phyloP scores from a whole-genome alignment of 2,888 invertebrate genomes.

The Chloromyia formosa region DNA sequence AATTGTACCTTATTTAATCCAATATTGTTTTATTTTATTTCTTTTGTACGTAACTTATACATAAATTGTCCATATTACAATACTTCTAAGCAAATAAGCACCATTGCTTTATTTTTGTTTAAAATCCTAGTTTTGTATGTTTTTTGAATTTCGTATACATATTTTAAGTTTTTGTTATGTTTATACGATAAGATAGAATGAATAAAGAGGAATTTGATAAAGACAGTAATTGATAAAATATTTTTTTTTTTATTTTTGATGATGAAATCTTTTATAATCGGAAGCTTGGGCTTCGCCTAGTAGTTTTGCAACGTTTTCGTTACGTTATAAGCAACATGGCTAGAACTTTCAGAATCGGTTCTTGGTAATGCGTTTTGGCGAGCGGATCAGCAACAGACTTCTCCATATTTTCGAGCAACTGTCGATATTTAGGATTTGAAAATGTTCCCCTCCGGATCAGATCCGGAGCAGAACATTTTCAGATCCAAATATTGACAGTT shows the following conservation, averaged over 20 bases:
- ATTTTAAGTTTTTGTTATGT: constrained; percentile 26
- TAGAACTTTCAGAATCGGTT: no score
- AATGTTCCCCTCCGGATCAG: no score
- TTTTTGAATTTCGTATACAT: not conserved
- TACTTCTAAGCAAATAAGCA: not conserved
- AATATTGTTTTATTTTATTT: not conserved
- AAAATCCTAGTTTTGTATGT: constrained; percentile 1
- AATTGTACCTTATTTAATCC: constrained; percentile 28
- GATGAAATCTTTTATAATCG: not conserved
- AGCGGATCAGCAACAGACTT: no score
- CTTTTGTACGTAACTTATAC: constrained; percentile 19
- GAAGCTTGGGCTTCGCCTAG: no score
- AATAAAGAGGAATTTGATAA: constrained; percentile 23
- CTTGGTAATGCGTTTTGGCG: no score
- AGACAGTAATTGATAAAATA: not conserved
- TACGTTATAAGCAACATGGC: no score
- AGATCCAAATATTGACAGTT: no score
- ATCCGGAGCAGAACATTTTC: no score
- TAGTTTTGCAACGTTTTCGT: no score
- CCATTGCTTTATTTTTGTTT: not conserved
- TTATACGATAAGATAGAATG: constrained; percentile 21
- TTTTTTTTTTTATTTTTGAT: not conserved
- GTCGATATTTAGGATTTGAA: no score
- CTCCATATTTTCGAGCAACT: no score
- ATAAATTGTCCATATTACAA: constrained; percentile 16